Conservation (phyloP, 2,888 invertebrate genomes). For the Ormyrus labotus region DNA sequence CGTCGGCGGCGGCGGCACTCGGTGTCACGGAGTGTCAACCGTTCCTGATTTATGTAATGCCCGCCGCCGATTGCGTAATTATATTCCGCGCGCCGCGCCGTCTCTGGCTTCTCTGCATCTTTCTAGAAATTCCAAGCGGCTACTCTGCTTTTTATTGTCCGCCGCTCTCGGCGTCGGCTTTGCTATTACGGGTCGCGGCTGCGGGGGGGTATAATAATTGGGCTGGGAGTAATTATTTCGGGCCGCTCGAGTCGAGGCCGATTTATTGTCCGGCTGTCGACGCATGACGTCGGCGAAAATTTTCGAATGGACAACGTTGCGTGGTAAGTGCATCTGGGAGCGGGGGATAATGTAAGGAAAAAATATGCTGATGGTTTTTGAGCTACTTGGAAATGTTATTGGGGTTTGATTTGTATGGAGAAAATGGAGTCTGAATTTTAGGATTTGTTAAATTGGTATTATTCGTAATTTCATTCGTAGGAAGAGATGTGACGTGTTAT, state of each 20-base stretch:
- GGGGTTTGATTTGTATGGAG: no score
- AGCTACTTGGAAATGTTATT: no score
- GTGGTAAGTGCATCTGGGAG: no score
- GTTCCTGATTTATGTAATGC: constrained; percentile 45
- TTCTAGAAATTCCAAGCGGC: constrained; percentile 26
- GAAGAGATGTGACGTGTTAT: no score
- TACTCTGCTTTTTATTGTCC: not conserved
- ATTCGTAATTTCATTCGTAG: no score
- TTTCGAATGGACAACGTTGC: no score
- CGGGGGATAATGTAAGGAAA: no score
- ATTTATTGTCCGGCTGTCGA: constrained; percentile 17
- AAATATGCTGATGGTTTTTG: no score
- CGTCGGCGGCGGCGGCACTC: not conserved
- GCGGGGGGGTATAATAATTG: not conserved
- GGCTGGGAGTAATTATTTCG: constrained; percentile 43
- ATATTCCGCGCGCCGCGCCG: not conserved
- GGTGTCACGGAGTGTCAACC: constrained; percentile 47
- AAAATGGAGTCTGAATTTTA: no score
- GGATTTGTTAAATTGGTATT: no score
- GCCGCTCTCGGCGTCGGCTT: not conserved
- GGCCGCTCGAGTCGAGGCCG: constrained; percentile 23
- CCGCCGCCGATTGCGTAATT: constrained; percentile 37
- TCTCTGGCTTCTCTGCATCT: not conserved
- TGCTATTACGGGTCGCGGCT: not conserved
- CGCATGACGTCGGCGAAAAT: no score